phyloP scores from a whole-genome alignment of 2,797 vertebrate species.

The Phalanger gymnotis region DNA sequence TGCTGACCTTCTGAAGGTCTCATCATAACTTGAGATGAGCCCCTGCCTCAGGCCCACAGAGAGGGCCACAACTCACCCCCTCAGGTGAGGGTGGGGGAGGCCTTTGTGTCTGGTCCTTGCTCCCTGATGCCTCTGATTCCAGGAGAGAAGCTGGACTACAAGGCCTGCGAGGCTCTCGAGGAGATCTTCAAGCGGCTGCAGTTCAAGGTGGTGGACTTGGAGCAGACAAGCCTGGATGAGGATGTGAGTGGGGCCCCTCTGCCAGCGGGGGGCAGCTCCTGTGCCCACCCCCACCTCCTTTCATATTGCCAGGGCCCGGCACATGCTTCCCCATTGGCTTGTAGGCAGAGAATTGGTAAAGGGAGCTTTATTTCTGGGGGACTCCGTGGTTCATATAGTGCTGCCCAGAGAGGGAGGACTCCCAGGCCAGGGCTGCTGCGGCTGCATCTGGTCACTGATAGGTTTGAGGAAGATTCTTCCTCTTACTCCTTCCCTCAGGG shows the following conservation, averaged over 20 bases:
- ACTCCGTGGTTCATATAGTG: too few relatives aligned
- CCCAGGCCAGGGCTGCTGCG: too few relatives aligned
- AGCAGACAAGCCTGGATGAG: constrained; percentile 96
- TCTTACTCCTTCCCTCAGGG: constrained; percentile 84
- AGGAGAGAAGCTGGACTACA: constrained; percentile 97
- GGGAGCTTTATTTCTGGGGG: not conserved
- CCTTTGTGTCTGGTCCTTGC: rapidly evolving
- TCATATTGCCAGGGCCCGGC: not conserved
- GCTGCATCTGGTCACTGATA: rapidly evolving
- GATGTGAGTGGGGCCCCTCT: constrained; percentile 89
- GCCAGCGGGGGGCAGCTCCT: not conserved
- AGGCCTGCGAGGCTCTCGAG: constrained; percentile 94
- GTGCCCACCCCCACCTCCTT: rapidly evolving
- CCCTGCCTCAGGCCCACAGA: too few relatives aligned
- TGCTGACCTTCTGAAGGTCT: not conserved
- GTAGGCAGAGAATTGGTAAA: not conserved
- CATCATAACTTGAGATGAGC: too few relatives aligned
- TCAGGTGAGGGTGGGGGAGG: not conserved
- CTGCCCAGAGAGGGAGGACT: too few relatives aligned
- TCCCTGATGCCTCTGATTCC: not conserved
- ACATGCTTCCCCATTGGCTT: not conserved
- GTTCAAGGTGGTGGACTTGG: constrained; percentile 94
- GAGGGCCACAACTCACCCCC: not conserved
- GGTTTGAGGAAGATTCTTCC: not conserved
- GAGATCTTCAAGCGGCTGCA: constrained; percentile 96